These are phyloP conservation scores for Formica aserva DNA, from an alignment of 2,888 invertebrate species.

Conservation along the genomic window DNA sequence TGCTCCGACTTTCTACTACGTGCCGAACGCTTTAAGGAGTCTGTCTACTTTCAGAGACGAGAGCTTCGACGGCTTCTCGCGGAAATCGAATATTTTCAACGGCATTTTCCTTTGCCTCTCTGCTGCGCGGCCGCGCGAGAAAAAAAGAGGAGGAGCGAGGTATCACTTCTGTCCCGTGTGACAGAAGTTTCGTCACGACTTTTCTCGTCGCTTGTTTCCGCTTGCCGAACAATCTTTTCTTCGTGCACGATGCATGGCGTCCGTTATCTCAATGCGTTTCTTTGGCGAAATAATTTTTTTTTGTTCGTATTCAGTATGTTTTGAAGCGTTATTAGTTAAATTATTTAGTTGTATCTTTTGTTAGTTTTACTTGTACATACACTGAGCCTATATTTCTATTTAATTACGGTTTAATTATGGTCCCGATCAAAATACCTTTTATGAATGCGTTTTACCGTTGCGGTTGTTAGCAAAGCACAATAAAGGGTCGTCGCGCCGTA, in stretches of 20 bases:
- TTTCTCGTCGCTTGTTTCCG: conserved; percentile 1
- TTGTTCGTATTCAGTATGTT: not conserved
- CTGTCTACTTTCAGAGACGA: conserved; percentile 61
- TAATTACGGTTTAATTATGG: not conserved
- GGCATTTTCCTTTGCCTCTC: conserved; percentile 53
- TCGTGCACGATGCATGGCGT: not conserved
- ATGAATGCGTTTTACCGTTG: not conserved
- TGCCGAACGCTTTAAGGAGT: conserved; percentile 70
- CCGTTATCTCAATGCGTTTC: not conserved
- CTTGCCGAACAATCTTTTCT: conserved; percentile 18
- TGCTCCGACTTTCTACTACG: conserved; percentile 59
- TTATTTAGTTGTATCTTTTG: not conserved
- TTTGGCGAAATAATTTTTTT: not conserved
- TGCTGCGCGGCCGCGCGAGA: conserved; percentile 4
- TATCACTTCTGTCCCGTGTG: conserved; percentile 31
- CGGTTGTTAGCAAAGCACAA: not conserved
- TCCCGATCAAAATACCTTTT: not conserved
- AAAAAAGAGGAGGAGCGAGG: conserved; percentile 15
- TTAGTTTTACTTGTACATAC: not conserved
- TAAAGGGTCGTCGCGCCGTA: not conserved
- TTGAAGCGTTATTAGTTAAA: not conserved
- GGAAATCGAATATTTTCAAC: conserved; percentile 73
- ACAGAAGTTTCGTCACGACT: conserved; percentile 21
- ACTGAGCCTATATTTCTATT: not conserved
- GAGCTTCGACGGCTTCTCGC: conserved; percentile 58